These are phyloP conservation scores for Sceloporus tristichus DNA, from an alignment of 2,113 vertebrate species.

Conservation along the genomic window DNA sequence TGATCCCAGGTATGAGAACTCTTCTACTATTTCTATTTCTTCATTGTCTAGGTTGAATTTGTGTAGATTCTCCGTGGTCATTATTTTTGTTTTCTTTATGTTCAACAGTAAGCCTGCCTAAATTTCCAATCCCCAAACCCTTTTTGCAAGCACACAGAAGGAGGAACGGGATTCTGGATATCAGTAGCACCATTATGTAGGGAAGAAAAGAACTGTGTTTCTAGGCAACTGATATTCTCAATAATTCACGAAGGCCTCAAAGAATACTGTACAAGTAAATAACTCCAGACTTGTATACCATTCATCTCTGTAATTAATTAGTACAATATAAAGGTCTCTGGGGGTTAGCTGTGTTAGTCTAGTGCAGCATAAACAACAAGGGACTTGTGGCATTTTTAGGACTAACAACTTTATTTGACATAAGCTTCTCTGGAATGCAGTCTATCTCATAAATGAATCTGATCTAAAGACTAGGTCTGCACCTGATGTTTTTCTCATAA, in stretches of 20 bases:
- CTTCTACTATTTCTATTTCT: too few species aligned
- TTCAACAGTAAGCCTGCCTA: too few species aligned
- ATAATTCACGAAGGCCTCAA: neutral
- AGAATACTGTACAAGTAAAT: neutral
- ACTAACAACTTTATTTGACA: too few species aligned
- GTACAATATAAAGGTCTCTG: neutral
- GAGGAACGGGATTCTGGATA: neutral
- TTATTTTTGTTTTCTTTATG: too few species aligned
- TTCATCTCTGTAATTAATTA: neutral
- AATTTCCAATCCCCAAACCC: too few species aligned
- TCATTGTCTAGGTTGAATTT: too few species aligned
- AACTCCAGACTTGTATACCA: neutral
- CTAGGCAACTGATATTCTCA: neutral
- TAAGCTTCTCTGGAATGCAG: too few species aligned
- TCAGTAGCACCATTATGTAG: neutral
- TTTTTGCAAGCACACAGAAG: neutral
- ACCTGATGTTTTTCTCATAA: neutral
- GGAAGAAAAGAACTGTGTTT: neutral
- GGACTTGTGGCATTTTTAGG: neutral
- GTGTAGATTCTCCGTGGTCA: too few species aligned
- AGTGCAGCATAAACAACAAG: too few species aligned
- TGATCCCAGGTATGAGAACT: too few species aligned
- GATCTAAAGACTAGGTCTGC: neutral
- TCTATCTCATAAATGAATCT: too few species aligned
- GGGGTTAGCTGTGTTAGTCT: neutral